Conservation (phyloP, 2,797 vertebrate genomes). For the Myotis daubentonii region DNA sequence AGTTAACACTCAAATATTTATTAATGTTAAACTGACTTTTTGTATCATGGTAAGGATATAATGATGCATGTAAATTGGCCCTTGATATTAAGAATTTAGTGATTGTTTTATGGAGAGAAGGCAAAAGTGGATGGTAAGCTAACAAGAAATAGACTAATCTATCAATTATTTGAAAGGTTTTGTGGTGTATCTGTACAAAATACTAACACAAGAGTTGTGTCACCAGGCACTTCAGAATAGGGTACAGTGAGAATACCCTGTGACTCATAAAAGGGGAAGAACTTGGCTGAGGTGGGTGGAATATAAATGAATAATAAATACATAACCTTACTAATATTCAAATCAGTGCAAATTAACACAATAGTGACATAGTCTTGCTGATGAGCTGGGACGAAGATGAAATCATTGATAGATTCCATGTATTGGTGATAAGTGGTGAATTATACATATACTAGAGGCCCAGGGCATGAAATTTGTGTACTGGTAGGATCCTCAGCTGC, state of each 20-base stretch:
- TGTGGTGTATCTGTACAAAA: neutral
- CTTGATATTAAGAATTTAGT: conserved; percentile 8
- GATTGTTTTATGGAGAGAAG: neutral
- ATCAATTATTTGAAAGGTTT: neutral
- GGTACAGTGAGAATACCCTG: neutral
- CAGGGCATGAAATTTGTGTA: too few species aligned
- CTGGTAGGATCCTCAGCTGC: too few species aligned
- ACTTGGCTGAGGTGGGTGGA: neutral
- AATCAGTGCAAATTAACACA: neutral
- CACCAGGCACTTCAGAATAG: neutral
- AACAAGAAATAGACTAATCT: neutral
- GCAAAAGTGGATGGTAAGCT: neutral
- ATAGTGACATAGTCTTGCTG: neutral
- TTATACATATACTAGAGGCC: neutral
- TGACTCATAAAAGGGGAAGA: neutral
- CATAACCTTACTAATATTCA: neutral
- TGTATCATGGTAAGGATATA: neutral
- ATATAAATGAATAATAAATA: neutral
- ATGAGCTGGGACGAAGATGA: neutral
- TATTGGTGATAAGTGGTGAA: neutral
- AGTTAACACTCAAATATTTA: conserved; percentile 1
- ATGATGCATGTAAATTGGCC: neutral
- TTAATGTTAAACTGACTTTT: neutral
- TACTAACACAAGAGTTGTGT: neutral
- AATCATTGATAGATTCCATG: neutral